These are phyloP conservation scores for Achatina immaculata DNA, from an alignment of 1,140 invertebrate species.

Conservation along the genomic window DNA sequence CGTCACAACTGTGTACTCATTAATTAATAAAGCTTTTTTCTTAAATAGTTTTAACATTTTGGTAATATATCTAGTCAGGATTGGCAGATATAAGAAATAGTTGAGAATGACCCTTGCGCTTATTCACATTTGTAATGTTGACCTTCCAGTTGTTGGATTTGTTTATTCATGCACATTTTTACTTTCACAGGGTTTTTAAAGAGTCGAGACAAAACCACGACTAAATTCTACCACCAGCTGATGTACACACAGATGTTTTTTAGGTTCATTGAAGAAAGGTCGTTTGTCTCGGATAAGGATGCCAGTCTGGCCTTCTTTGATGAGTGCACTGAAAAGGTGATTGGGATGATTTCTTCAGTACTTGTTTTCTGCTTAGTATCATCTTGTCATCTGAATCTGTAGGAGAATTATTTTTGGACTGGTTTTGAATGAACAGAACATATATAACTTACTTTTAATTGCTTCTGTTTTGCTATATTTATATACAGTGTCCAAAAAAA, in stretches of 20 bases:
- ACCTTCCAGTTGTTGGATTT: too few relatives aligned
- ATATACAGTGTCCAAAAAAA: too few relatives aligned
- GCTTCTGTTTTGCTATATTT: too few relatives aligned
- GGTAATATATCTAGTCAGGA: too few relatives aligned
- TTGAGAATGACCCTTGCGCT: too few relatives aligned
- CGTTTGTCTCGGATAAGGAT: constrained; percentile 97
- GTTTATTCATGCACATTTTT: not conserved
- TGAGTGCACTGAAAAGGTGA: constrained; percentile 89
- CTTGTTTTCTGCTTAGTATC: not conserved
- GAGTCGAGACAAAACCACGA: constrained; percentile 83
- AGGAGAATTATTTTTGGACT: too few relatives aligned
- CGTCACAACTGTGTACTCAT: too few relatives aligned
- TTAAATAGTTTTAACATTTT: too few relatives aligned
- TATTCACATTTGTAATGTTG: too few relatives aligned
- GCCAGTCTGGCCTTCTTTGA: constrained; percentile 95
- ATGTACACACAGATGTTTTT: constrained; percentile 98
- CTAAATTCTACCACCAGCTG: constrained; percentile 90
- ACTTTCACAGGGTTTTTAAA: constrained; percentile 74
- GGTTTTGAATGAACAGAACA: not conserved
- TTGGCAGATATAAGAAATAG: too few relatives aligned
- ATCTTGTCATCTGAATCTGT: too few relatives aligned
- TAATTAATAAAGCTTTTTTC: too few relatives aligned
- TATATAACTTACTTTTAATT: not conserved
- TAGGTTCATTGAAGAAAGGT: constrained; percentile 97
- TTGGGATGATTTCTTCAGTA: constrained; percentile 14